phyloP scores from a whole-genome alignment of 2,888 invertebrate genomes.

The Andrena flavipes region DNA sequence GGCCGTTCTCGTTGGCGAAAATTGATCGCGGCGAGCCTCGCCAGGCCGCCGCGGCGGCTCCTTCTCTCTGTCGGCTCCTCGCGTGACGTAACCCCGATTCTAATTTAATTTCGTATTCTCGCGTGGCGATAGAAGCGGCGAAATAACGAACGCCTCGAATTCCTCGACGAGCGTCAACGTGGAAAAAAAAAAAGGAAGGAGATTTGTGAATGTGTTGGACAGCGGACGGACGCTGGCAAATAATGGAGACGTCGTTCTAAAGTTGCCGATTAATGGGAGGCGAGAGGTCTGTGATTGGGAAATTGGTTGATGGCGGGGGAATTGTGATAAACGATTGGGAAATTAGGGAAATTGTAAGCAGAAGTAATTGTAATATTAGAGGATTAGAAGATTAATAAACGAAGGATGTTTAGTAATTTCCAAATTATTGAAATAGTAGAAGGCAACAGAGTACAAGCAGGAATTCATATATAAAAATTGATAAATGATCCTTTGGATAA shows the following conservation, averaged over 20 bases:
- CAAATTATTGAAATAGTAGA: too few species aligned
- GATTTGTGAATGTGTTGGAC: not conserved
- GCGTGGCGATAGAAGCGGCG: not conserved
- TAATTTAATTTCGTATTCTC: conserved; percentile 7
- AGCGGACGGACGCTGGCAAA: not conserved
- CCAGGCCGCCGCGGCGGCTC: not conserved
- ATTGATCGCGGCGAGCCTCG: conserved; percentile 16
- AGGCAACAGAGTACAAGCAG: too few species aligned
- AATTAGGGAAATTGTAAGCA: not conserved
- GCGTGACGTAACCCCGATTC: conserved; percentile 7
- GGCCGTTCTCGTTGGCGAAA: conserved; percentile 30
- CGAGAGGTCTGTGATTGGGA: not conserved
- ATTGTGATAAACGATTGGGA: not conserved
- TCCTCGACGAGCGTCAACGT: not conserved
- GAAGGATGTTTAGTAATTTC: too few species aligned
- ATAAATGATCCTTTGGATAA: too few species aligned
- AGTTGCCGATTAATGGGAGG: not conserved
- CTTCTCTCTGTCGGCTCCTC: not conserved
- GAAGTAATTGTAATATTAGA: too few species aligned
- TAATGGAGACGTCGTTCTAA: not conserved
- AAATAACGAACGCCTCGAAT: not conserved
- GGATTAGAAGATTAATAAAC: too few species aligned
- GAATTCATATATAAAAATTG: too few species aligned
- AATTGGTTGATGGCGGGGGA: not conserved
- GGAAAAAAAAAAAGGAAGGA: not conserved